Evolutionary conservation across 2,888 invertebrate genomes (phyloP), one percentile per base, ranked within the genome.

Genomic region (Ophion ellenae): DNA sequence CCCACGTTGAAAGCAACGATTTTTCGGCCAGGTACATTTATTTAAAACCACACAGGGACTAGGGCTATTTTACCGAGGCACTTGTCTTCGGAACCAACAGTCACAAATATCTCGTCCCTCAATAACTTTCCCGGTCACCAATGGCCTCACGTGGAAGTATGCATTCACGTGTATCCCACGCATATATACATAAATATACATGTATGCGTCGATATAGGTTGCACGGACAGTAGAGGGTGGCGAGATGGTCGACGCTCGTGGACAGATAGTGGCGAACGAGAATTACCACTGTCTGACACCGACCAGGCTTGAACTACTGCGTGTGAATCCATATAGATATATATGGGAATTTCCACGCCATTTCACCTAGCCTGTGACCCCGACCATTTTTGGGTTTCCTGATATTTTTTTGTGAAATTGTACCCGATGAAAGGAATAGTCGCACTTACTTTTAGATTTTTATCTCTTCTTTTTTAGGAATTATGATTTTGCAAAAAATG

Each of bases 221-320:
- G 36, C 10, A 57, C 20, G 17, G 70, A 63, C 69, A 66, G 75
- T 24, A 20, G 32, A 67, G 86, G 64, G 64, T 78, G 80, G 71
- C 57, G 77, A 75, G 81, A 84, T 79, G 64, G 75, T 81, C 71
- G 84, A 84, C 78, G 75, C 75, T 81, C 77, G 83, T 67, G 81
- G 84, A 78, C 84, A 69, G 80, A 77, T 81, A 81, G 86, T 47
- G 83, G 81, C 57, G 74, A 86, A 78, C 75, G 86, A 86, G 84
- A 86, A 86, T 86, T 84, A 84, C 86, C 81, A 81, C 81, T 81
- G 84, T 75, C 86, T 84, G 86, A 86, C 86, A 84, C 86, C 63
- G 40, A 77, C 66, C 71, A 53, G 81, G 78, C 66, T 86, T 75
- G 75, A 84, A 81, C 78, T 81, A 84, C 84, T 84, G 86, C 81